Percentiles rank a stretch among this genome's conserved stretches.
phyloP scores from a whole-genome alignment of 2,797 vertebrate species.

The Hafferia zeledoni region DNA sequence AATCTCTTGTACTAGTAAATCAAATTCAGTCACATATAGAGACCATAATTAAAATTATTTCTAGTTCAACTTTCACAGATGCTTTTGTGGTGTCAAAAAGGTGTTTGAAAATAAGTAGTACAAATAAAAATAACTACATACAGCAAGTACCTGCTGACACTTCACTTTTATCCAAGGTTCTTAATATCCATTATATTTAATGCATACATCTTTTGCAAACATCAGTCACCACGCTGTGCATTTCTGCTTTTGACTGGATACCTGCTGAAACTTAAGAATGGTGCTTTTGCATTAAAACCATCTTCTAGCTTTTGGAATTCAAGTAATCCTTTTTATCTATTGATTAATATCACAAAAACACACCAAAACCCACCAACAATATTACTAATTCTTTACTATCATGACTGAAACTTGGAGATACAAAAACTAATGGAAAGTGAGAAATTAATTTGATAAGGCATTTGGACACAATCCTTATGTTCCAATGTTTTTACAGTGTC shows the following conservation, averaged over 20 bases:
- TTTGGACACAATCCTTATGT: neutral
- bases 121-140: neutral
- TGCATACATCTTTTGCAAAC: neutral
- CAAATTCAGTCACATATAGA: neutral
- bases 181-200: neutral
- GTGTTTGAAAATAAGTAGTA: neutral
- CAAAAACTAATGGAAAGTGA: neutral
- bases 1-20: neutral
- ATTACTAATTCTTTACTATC: neutral
- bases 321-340: neutral
- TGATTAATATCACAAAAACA: neutral
- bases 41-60: neutral
- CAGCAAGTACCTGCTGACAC: neutral
- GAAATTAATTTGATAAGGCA: neutral
- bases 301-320: neutral
- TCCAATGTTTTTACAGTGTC: neutral
- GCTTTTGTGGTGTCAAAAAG: neutral
- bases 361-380: neutral
- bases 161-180: neutral
- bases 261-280: neutral
- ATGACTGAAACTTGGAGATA: neutral
- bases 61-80: neutral
- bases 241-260: neutral
- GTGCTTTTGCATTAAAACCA: neutral
- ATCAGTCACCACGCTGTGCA: neutral